Evolutionary conservation across 2,113 vertebrate species (phyloP).

Genomic region (Pteronura brasiliensis): DNA sequence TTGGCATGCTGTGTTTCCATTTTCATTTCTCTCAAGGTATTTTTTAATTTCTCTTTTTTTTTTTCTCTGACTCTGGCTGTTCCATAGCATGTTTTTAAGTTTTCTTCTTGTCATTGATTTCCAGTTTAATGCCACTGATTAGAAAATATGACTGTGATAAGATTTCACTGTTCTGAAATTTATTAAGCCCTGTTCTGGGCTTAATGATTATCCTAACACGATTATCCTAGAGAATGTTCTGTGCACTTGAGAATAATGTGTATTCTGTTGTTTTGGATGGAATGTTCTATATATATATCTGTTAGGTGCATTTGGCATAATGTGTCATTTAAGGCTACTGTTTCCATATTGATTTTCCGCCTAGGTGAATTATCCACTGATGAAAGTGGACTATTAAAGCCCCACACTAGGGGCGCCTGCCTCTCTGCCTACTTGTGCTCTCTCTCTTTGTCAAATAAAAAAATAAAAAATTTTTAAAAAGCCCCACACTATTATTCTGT

Average conservation of each 20-base stretch:
- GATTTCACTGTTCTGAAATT: neutral
- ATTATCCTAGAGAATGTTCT: neutral
- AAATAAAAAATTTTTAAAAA: neutral
- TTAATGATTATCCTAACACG: neutral
- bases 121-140: neutral
- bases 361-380: neutral
- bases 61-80: neutral
- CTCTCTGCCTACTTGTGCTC: no score
- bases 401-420: neutral
- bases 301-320: neutral
- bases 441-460: no score
- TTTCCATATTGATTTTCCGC: neutral
- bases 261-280: neutral
- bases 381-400: neutral
- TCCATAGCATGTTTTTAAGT: neutral
- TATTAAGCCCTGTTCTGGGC: neutral
- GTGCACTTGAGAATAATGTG: neutral
- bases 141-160: neutral
- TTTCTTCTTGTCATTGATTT: neutral
- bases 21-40: neutral
- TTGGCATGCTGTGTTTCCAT: neutral
- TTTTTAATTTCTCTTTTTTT: neutral
- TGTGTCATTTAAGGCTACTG: neutral
- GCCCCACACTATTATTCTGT: neutral
- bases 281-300: neutral